Base-by-base conservation (phyloP, 2,797 vertebrate species). In the Siniperca scherzeri region DNA sequence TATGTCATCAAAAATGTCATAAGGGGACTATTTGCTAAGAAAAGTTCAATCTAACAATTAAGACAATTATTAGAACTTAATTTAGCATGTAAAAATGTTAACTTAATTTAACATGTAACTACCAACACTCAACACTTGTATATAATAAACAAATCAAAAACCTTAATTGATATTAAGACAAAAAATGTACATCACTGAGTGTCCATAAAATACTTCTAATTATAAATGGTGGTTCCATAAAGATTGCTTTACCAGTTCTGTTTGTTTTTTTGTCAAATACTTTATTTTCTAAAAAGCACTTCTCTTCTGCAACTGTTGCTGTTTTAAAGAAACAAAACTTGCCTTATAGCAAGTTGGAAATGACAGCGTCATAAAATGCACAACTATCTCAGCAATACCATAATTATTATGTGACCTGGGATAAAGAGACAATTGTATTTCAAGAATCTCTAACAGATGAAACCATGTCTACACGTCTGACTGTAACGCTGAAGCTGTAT, bases 361-460 rank as follows among this genome's bases (percentile, higher is more conserved):
- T 38, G 8, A 75, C 55, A 30, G 2, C 19, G 17, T 73, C 19
- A 70, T 38, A 38, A 42, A 27, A 56, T 40, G 4, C 16, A 40
- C 11, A 65, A 17, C 33, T 70, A 25, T 68, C n/a, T 60, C 2
- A 52, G 30, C 38, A 76, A 48, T 27, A 52, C 17, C 14, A 44
- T 16, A 7, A 52, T 65, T 67, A 48, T 60, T 79, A 80, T 36
- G 56, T 9, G 8, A 11, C 65, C 13, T 0, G 0, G 21, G 27
- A 42, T 19, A 62, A 33, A 73, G 19, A 46, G 11, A 52, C 1
- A 5, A 7, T 36, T 14, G 10, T 42, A 5, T 61, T 78, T 71
- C 3, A 79, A 74, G 50, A 77, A 65, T 40, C 25, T 74, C 64
- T 6, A 30, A 73, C 42, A 56, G 69, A 83, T 89, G 67, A 87